Conservation (phyloP, 2,797 vertebrate species). For the Apodemus agrarius region DNA sequence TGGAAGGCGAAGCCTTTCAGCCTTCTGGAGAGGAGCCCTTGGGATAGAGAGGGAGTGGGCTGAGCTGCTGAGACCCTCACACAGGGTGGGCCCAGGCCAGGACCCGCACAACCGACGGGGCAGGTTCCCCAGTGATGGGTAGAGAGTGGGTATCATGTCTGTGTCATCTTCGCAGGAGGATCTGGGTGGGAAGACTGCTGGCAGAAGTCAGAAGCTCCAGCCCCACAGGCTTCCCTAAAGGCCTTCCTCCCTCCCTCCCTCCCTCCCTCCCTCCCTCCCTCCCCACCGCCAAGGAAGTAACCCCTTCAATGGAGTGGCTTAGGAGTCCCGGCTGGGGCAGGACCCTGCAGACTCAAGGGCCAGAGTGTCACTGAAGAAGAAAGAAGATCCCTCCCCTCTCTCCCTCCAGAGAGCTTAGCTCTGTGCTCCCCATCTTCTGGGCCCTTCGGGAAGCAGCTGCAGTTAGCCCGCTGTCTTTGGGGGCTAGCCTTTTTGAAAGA, state of each 20-base stretch:
- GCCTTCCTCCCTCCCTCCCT: background rate
- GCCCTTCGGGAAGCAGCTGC: background rate
- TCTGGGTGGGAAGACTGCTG: background rate
- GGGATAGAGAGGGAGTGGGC: constrained; percentile 39
- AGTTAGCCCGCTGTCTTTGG: background rate
- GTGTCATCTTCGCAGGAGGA: background rate
- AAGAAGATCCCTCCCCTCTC: background rate
- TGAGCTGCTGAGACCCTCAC: constrained; percentile 5
- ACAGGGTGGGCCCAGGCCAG: constrained; percentile 46
- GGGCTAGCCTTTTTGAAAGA: background rate
- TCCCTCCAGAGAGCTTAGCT: background rate
- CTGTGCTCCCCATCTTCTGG: background rate
- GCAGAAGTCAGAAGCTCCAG: background rate
- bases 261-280: background rate
- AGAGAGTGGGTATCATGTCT: background rate
- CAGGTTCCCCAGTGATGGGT: background rate
- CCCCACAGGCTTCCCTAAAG: background rate
- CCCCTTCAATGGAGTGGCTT: background rate
- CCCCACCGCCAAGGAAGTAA: background rate
- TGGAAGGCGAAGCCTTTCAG: background rate
- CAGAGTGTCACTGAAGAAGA: background rate
- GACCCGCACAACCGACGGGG: constrained; percentile 22
- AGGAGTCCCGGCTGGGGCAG: constrained; percentile 76
- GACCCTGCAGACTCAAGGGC: constrained; percentile 65
- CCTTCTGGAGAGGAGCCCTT: constrained; percentile 31